phyloP scores from a whole-genome alignment of 2,113 vertebrate species.

The Brienomyrus brachyistius region DNA sequence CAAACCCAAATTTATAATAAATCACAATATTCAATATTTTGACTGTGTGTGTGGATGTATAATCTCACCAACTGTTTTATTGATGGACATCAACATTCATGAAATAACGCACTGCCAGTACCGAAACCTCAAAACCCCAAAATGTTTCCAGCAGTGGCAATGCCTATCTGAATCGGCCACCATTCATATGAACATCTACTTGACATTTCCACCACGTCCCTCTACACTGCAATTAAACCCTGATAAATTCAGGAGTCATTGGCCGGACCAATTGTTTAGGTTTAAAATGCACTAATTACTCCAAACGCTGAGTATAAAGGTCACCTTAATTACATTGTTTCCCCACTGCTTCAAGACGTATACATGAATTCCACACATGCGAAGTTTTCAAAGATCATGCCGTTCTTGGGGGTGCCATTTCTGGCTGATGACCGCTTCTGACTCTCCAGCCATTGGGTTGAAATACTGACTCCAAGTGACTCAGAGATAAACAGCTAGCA shows the following conservation, averaged over 20 bases:
- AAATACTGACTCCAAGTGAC: not conserved
- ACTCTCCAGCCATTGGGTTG: not conserved
- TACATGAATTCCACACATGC: not conserved
- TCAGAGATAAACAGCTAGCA: not conserved
- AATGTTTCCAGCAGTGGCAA: not conserved
- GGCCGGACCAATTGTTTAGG: not conserved
- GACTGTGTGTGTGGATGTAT: not conserved
- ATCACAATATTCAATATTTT: not conserved
- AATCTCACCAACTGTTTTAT: not conserved
- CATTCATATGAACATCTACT: not conserved
- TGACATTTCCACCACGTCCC: not conserved
- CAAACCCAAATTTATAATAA: not conserved
- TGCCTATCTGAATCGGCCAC: no score
- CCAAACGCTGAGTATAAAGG: not conserved
- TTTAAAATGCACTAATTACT: not conserved
- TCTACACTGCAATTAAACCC: not conserved
- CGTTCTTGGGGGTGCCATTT: not conserved
- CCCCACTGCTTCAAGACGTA: not conserved
- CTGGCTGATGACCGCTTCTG: not conserved
- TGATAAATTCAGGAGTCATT: not conserved
- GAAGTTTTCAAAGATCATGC: not conserved
- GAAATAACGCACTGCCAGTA: not conserved
- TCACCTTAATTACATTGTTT: not conserved
- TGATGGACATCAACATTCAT: not conserved
- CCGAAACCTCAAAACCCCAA: not conserved